phyloP scores from a whole-genome alignment of 2,888 invertebrate genomes.

The Drosophila mettleri region DNA sequence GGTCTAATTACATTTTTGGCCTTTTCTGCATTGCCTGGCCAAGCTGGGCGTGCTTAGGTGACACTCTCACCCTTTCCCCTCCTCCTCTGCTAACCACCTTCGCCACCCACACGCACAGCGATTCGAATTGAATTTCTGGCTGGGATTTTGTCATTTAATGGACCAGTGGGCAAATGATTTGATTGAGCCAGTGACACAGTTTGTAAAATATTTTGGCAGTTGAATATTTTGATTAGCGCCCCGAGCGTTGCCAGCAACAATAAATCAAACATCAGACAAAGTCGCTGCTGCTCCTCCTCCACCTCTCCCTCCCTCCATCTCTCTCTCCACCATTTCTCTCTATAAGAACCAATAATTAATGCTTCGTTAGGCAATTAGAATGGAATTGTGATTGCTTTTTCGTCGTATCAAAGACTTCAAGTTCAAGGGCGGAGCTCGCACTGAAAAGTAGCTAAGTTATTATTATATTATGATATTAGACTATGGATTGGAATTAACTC shows the following conservation, averaged over 20 bases:
- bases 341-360: constrained; percentile 38
- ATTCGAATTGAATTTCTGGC: constrained; percentile 14
- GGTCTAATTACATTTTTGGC: constrained; percentile 75
- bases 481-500: neutral
- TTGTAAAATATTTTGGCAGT: constrained; percentile 52
- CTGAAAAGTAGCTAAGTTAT: neutral
- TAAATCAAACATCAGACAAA: constrained; percentile 58
- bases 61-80: neutral
- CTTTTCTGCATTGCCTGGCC: constrained; percentile 40
- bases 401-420: constrained; percentile 6
- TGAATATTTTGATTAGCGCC: constrained; percentile 78
- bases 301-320: neutral
- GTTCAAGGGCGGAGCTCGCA: constrained; percentile 21
- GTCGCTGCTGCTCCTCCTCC: too few relatives aligned
- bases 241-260: constrained; percentile 59
- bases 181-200: constrained; percentile 81
- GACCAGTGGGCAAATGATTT: constrained; percentile 83
- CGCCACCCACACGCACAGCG: neutral
- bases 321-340: neutral
- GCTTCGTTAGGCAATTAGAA: constrained; percentile 76
- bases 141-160: constrained; percentile 82
- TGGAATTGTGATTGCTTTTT: constrained; percentile 68
- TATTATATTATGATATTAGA: neutral
- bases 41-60: constrained; percentile 23
- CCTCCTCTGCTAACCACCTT: too few relatives aligned